Conservation (phyloP, 2,113 vertebrate species). For the Tretioscincus oriximinensis region DNA sequence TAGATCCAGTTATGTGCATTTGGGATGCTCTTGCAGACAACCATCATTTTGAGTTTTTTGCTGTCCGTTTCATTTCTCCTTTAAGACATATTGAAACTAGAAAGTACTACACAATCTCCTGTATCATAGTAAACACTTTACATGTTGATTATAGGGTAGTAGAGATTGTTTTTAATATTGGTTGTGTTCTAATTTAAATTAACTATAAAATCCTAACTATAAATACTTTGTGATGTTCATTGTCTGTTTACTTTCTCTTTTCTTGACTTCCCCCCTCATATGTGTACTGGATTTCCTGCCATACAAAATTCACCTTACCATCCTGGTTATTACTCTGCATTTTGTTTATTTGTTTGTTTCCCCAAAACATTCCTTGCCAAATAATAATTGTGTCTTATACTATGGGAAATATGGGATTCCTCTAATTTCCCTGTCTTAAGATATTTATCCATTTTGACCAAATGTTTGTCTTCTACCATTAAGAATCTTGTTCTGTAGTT, state of each 20-base stretch:
- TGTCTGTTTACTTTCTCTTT: conserved; percentile 49
- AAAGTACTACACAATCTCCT: conserved; percentile 15
- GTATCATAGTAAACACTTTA: conserved; percentile 44
- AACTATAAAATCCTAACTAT: conserved; percentile 37
- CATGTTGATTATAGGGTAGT: conserved; percentile 28
- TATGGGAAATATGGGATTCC: background rate
- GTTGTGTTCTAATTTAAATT: conserved; percentile 38
- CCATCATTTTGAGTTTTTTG: conserved; percentile 70
- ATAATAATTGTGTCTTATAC: too few species aligned
- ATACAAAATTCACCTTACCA: too few species aligned
- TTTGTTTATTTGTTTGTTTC: too few species aligned
- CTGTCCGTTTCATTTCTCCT: conserved; percentile 34
- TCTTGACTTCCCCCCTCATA: conserved; percentile 50
- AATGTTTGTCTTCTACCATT: conserved; percentile 62
- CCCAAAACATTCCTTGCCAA: too few species aligned
- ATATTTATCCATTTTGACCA: conserved; percentile 52
- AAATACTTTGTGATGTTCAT: conserved; percentile 43
- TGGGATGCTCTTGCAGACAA: conserved; percentile 53
- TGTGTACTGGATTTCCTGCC: background rate
- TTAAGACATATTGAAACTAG: conserved; percentile 22
- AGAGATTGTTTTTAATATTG: conserved; percentile 48
- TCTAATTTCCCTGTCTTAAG: conserved; percentile 42
- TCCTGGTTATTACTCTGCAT: too few species aligned
- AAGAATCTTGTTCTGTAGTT: conserved; percentile 58
- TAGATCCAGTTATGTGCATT: conserved; percentile 19